Conservation (phyloP, 2,113 vertebrate species). For the Etheostoma cragini region DNA sequence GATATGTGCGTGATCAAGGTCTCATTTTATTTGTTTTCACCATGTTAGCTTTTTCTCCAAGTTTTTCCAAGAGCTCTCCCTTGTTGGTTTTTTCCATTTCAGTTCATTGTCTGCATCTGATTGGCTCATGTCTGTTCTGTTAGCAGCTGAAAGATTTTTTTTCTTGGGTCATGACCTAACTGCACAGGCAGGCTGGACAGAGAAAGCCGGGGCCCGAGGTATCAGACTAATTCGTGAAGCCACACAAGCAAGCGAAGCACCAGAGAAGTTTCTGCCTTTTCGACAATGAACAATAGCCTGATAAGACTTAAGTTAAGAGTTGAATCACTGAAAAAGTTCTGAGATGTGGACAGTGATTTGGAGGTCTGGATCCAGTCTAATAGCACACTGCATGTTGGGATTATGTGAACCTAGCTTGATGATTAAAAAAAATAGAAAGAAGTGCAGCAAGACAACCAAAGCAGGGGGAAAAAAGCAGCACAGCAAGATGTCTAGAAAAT, state of each 20-base stretch:
- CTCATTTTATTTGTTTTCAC: background rate
- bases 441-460: slow-evolving; percentile 16
- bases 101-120: slow-evolving; percentile 24
- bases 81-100: background rate
- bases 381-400: slow-evolving; percentile 1
- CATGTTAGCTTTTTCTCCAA: background rate
- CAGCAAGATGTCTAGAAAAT: slow-evolving; percentile 8
- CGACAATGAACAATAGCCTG: background rate
- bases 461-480: slow-evolving; percentile 22
- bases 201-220: slow-evolving; percentile 7
- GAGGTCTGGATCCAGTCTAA: slow-evolving; percentile 5
- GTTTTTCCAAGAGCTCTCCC: background rate
- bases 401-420: slow-evolving; percentile 15
- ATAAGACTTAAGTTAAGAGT: background rate
- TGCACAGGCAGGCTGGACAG: slow-evolving; percentile 26
- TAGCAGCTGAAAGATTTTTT: slow-evolving; percentile 2
- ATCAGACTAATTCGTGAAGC: slow-evolving; percentile 61
- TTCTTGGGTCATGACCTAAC: background rate
- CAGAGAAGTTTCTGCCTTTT: background rate
- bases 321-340: background rate
- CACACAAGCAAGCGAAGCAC: slow-evolving; percentile 65
- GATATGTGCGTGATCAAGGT: background rate
- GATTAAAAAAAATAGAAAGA: background rate
- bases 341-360: background rate
- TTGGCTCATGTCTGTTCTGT: slow-evolving; percentile 12